Evolutionary conservation across 2,888 invertebrate genomes (phyloP), one percentile per base, ranked within the genome.

Genomic region (Bimastos eiseni): DNA sequence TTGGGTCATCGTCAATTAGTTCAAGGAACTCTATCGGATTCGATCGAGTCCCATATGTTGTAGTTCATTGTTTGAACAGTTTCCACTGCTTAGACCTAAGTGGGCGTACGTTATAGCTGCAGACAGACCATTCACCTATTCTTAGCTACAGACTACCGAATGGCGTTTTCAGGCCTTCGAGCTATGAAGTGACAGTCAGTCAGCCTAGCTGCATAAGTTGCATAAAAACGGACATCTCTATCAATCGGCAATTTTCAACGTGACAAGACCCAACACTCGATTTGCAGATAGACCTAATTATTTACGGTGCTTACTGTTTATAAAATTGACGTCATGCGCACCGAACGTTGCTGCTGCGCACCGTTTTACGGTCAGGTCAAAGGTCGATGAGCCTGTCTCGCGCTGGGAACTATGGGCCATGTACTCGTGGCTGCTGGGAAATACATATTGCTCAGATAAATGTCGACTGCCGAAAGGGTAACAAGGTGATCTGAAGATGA

Each of bases 321-420:
- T 86, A 86, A 37, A 86, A 37, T 30, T 86, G 86, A 86, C 37
- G 86, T 86, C 34, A 36, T 36, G 36, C 21, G 37, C 34, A 86
- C 36, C 15, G 84, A 84, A 21, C 33, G 84, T 2, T 33, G 21
- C 19, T 34, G 86, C 86, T 70, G 70, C 70, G 30, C 1, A n/a
- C 70, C 6, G 70, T 70, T 86, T 34, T 86, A 36, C 86, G 86
- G 86, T 86, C 86, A 15, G 86, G 86, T 34, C 86, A 86, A 86
- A 86, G 86, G 86, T 86, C 86, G n/a, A 86, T 19, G 19, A 37
- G 37, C 86, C 36, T 36, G 86, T 86, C 70, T 30, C 70, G 70
- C 70, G 70, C 70, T 70, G n/a, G 30, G 70, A 30, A 70, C 70
- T 70, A 5, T 70, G 70, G 70, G 70, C 70, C 70, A 70, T 70